These are phyloP conservation scores for Equus przewalskii DNA, from an alignment of 2,113 vertebrate species.

Conservation along the genomic window DNA sequence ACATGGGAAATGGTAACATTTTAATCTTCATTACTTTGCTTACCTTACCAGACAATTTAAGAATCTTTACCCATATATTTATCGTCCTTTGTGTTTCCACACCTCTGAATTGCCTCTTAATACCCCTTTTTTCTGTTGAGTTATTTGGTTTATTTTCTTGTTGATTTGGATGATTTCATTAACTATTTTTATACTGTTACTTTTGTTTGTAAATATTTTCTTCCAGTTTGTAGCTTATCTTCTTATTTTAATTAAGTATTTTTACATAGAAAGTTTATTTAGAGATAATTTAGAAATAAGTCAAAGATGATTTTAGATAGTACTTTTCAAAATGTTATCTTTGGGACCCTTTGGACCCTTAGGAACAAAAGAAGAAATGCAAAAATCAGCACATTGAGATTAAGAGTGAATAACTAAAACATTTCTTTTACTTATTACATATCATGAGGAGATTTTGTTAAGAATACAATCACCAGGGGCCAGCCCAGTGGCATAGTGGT, in stretches of 20 bases:
- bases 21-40: background rate
- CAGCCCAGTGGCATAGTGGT: too few relatives aligned
- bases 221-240: background rate
- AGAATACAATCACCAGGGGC: too few relatives aligned
- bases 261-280: background rate
- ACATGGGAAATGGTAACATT: background rate
- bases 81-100: background rate
- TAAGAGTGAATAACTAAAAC: background rate
- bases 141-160: background rate
- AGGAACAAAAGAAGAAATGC: background rate
- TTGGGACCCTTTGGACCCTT: background rate
- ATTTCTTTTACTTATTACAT: background rate
- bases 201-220: background rate
- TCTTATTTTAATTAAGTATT: background rate
- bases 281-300: background rate
- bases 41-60: background rate
- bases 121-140: background rate
- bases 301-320: background rate
- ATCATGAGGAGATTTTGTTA: background rate
- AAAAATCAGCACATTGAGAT: background rate
- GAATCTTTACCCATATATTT: background rate
- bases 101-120: background rate
- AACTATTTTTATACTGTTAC: background rate
- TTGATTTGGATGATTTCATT: background rate
- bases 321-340: background rate